These are phyloP conservation scores for Neopelma chrysocephalum DNA, from an alignment of 2,797 vertebrate genomes.

Conservation along the genomic window DNA sequence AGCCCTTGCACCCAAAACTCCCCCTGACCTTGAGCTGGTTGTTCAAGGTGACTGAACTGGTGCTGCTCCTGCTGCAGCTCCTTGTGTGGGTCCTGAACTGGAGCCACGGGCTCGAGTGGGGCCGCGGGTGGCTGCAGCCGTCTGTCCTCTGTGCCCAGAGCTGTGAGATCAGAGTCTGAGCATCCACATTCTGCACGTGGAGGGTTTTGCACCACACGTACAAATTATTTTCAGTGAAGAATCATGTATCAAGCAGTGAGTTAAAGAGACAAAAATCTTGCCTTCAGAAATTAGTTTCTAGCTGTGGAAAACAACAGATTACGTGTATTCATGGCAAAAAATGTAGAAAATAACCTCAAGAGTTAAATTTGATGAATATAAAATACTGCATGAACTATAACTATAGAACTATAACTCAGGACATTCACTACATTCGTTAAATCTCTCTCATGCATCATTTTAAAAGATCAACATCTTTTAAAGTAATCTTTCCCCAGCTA, in stretches of 20 bases:
- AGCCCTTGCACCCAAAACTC: neutral
- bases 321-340: neutral
- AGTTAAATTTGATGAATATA: conserved; percentile 5
- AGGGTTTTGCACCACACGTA: neutral
- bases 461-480: conserved; percentile 1
- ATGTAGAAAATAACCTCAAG: neutral
- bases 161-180: conserved; percentile 56
- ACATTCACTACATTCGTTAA: neutral
- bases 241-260: neutral
- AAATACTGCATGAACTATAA: neutral
- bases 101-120: neutral
- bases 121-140: neutral
- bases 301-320: neutral
- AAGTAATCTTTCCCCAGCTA: conserved; percentile 34
- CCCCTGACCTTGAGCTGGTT: neutral
- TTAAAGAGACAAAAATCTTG: neutral
- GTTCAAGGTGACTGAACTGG: neutral
- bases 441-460: neutral
- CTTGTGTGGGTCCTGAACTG: neutral
- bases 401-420: neutral
- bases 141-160: conserved; percentile 47
- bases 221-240: neutral
- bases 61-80: neutral
- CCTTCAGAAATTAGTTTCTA: conserved; percentile 23
- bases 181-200: conserved; percentile 8